Evolutionary conservation across 2,113 vertebrate species (phyloP), one percentile per base, ranked within the genome.

Genomic region (Trichechus manatus): DNA sequence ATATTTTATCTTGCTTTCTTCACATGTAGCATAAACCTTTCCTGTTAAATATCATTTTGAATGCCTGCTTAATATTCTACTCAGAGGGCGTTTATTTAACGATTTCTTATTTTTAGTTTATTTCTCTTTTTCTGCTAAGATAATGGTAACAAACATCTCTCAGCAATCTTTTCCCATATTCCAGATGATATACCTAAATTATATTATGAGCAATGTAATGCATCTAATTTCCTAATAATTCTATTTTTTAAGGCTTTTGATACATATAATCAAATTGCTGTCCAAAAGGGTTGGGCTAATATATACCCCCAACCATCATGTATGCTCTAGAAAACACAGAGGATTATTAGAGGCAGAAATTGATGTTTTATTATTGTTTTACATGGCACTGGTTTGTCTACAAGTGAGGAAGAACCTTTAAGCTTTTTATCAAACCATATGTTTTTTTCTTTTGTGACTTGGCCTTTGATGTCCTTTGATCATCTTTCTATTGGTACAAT

Each of bases 1-100:
- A 3, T 80, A 2, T 92, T 94, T 95, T 90, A 77, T 47, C 42
- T 86, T 66, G 39, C 20, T 89, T 94, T 66, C 80, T 89, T 79
- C n/a, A 17, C 25, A 25, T 85, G 42, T 63, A 63, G 33, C 6
- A 2, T 83, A 68, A 89, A 22, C 36, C 6, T 91, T 93, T 78
- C 31, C 33, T 53, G 0, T 74, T 81, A 92, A 91, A 79, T 96
- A 80, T 33, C 74, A 47, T 39, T 93, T 89, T 85, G 44, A 84
- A 93, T 84, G 63, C 19, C 20, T 87, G 4, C 47, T 36, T 90
- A 83, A 42, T 74, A 1, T n/a, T 70, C 33, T 91, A 27, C 6
- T 86, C 31, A 11, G 63, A 78, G 53, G 56, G 29, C 36, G 3
- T 89, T 79, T 82, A 53, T 74, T 23, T 23, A 81, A 70, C 15